Evolutionary conservation across 2,113 vertebrate species (phyloP).

Genomic region (Aldabrachelys gigantea): DNA sequence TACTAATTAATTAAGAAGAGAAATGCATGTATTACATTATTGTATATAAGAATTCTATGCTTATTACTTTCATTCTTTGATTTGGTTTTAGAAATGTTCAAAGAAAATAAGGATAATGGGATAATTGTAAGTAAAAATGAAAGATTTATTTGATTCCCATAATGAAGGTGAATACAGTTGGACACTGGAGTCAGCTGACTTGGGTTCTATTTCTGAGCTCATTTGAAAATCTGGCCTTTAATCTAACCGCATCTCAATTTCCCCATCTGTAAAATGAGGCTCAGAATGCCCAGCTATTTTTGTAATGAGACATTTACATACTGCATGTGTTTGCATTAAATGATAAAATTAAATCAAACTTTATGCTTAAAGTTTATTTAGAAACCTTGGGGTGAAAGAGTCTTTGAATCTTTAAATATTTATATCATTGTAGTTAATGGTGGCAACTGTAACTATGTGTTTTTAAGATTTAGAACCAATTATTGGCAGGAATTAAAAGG

Average conservation of each 20-base stretch:
- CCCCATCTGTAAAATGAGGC: rapidly evolving
- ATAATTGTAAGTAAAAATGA: neutral
- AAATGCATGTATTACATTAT: neutral
- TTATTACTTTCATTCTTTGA: neutral
- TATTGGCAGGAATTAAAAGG: slow-evolving; percentile 26
- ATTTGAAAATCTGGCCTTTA: neutral
- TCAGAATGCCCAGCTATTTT: rapidly evolving
- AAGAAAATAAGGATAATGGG: neutral
- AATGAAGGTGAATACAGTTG: neutral
- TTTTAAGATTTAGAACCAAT: neutral
- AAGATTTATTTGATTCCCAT: neutral
- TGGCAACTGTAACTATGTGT: neutral
- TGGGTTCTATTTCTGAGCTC: neutral
- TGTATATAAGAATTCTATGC: neutral
- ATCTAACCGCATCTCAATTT: neutral
- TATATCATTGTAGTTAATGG: neutral
- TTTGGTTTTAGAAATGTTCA: neutral
- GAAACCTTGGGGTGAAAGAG: neutral
- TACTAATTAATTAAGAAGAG: neutral
- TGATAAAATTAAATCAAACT: neutral
- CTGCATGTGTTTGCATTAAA: neutral
- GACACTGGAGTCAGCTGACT: neutral
- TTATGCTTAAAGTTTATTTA: neutral
- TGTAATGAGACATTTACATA: neutral
- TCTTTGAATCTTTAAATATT: neutral